Percentiles rank a stretch among this genome's conserved stretches.
Conservation (phyloP, 2,113 vertebrate genomes). For the Malurus alboscapulatus region DNA sequence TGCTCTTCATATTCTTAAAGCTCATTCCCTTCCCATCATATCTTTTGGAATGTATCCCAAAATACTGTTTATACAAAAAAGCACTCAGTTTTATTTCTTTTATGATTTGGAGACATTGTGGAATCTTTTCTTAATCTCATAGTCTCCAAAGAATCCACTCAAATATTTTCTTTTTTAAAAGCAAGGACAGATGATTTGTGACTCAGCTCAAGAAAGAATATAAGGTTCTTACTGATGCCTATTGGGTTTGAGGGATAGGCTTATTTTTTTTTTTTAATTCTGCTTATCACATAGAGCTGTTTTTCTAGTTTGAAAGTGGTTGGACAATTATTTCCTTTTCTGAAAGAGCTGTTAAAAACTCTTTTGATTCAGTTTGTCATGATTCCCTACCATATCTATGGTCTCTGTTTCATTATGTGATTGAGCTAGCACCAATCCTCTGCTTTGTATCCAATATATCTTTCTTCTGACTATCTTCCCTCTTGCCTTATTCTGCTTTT, state of each 20-base stretch:
- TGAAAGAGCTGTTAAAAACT: neutral
- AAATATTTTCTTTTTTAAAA: neutral
- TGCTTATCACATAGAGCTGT: neutral
- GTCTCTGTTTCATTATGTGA: neutral
- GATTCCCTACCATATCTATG: neutral
- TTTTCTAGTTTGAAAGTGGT: neutral
- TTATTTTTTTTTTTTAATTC: no score
- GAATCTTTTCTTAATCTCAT: constrained; percentile 37
- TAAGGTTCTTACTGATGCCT: neutral
- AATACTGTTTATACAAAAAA: neutral
- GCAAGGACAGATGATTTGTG: neutral
- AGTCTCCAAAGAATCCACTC: constrained; percentile 9
- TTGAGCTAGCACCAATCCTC: neutral
- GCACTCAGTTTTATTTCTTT: neutral
- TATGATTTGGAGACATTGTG: neutral
- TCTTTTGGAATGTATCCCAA: constrained; percentile 6
- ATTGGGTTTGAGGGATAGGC: neutral
- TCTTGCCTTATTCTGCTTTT: neutral
- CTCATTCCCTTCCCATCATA: neutral
- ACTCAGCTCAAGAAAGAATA: neutral
- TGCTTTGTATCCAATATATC: neutral
- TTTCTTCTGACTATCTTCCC: neutral
- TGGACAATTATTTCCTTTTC: neutral
- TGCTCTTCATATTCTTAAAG: neutral
- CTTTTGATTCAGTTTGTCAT: neutral